These are phyloP conservation scores for Falco punctatus DNA, from an alignment of 2,113 vertebrate genomes.

Conservation along the genomic window DNA sequence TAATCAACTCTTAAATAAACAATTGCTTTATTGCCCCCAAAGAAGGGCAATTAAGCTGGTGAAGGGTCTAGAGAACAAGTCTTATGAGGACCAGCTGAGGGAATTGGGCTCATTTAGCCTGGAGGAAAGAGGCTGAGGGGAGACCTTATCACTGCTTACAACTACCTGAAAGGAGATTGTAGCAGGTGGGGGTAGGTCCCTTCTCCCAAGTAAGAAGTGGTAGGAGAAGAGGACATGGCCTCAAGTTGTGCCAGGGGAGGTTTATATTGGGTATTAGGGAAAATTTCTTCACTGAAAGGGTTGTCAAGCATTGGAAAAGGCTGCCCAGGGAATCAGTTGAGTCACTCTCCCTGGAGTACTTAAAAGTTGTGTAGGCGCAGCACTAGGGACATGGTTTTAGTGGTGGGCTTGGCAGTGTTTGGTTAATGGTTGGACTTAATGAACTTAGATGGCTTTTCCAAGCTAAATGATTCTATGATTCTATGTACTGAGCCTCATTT, in stretches of 20 bases:
- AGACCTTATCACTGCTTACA: neutral
- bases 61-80: neutral
- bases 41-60: neutral
- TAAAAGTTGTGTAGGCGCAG: neutral
- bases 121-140: neutral
- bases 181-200: neutral
- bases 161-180: neutral
- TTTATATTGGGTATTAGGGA: neutral
- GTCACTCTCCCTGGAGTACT: neutral
- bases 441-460: neutral
- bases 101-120: neutral
- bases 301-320: too few species aligned
- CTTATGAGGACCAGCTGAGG: neutral
- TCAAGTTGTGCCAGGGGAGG: neutral
- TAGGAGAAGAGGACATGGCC: neutral
- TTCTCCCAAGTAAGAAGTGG: neutral
- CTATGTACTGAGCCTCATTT: constrained; percentile 79
- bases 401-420: rapidly evolving
- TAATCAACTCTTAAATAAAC: constrained; percentile 82
- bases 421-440: neutral
- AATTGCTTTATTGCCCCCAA: constrained; percentile 71
- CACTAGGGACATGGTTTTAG: neutral
- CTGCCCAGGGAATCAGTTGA: neutral
- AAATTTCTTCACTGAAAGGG: neutral
- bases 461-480: rapidly evolving